Evolutionary conservation across 2,113 vertebrate species (phyloP).

Genomic region (Manacus vitellinus): DNA sequence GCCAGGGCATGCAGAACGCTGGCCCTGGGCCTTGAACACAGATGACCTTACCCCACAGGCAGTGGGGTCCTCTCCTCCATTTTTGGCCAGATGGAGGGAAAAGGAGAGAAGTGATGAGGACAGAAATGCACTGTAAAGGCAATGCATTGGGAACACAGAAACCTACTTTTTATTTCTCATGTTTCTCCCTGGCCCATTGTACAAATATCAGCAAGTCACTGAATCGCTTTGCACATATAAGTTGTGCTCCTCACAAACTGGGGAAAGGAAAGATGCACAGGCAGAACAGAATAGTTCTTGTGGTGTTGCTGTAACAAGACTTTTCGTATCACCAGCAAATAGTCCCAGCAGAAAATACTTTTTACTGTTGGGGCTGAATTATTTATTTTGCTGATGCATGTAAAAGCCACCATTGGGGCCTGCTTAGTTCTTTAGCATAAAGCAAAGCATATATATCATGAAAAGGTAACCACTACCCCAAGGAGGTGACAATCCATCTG

Average conservation of each 20-base stretch:
- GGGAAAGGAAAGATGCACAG: background rate
- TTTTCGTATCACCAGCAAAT: background rate
- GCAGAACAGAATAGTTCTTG: background rate
- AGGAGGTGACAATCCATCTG: background rate
- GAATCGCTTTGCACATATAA: background rate
- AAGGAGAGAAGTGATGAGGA: background rate
- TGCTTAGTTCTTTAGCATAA: background rate
- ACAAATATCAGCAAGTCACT: background rate
- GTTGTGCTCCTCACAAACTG: fast-evolving
- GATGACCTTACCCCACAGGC: background rate
- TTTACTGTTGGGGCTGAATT: background rate
- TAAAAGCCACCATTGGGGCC: background rate
- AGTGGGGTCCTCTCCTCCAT: background rate
- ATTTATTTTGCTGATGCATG: background rate
- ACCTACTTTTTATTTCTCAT: background rate
- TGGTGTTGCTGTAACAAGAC: background rate
- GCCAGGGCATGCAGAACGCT: background rate
- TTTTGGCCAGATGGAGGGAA: background rate
- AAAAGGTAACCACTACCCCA: background rate
- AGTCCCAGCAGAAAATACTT: background rate
- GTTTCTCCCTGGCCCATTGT: background rate
- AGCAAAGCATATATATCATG: background rate
- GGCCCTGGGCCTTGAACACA: background rate
- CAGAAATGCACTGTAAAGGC: background rate
- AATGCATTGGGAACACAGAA: background rate